phyloP scores from a whole-genome alignment of 2,888 invertebrate species.

The Oligia fasciuncula region DNA sequence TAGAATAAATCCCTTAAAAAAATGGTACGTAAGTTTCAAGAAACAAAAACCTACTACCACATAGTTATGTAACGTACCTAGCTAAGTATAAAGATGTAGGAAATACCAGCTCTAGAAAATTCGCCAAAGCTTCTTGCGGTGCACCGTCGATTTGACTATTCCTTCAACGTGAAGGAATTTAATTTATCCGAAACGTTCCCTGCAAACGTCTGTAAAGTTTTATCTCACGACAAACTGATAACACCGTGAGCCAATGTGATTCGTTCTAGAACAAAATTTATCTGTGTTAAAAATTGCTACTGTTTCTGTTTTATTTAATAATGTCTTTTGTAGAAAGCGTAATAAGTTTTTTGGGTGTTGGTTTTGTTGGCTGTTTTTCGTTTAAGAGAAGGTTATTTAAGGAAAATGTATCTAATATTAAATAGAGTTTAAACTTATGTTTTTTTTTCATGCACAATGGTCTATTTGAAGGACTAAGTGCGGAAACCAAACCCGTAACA shows the following conservation, averaged over 20 bases:
- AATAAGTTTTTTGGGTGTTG: constrained; percentile 6
- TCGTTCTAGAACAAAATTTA: constrained; percentile 61
- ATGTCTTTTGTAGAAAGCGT: constrained; percentile 10
- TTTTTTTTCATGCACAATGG: too few relatives aligned
- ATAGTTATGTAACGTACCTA: not conserved
- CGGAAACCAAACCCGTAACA: too few relatives aligned
- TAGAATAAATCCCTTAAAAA: too few relatives aligned
- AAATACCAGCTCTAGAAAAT: constrained; percentile 47
- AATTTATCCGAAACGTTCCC: constrained; percentile 73
- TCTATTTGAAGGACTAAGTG: too few relatives aligned
- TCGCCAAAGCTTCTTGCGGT: constrained; percentile 49
- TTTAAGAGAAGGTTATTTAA: not conserved
- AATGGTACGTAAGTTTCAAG: not conserved
- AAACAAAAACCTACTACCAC: not conserved
- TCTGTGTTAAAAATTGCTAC: constrained; percentile 45
- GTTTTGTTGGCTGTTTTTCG: not conserved
- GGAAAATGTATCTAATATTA: not conserved
- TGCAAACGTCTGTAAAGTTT: constrained; percentile 72
- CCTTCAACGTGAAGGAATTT: constrained; percentile 72
- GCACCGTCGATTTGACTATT: constrained; percentile 67
- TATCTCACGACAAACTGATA: constrained; percentile 73
- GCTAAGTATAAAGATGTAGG: constrained; percentile 29
- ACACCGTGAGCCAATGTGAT: constrained; percentile 66
- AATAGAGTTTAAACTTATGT: too few relatives aligned
- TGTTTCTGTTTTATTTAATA: constrained; percentile 19